Evolutionary conservation across 2,888 invertebrate genomes (phyloP), one percentile per base, ranked within the genome.

Genomic region (Anodontia alba): DNA sequence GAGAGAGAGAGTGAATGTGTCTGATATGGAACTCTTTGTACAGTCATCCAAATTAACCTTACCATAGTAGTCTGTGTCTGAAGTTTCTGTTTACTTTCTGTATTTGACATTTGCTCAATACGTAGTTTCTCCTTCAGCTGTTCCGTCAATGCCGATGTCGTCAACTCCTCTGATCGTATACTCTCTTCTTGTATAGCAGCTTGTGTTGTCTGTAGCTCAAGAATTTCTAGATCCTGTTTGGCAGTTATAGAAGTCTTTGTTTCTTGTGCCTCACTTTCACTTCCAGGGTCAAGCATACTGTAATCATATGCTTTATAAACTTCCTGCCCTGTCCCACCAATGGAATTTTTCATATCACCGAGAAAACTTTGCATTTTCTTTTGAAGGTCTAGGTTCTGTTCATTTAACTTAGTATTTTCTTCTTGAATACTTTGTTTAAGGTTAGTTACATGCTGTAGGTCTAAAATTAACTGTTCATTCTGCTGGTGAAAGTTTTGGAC

Each of bases 381-480:
- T 71, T 84, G 83, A 2, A 91, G 77, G n/a, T 88, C 86, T 29
- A 89, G 74, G n/a, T 90, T 90, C 69, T 91, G 88, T 73, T 84
- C 80, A 33, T 78, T 84, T n/a, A 91, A 81, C 49, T 79, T 80
- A 8, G 84, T 78, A 73, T 91, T 90, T 80, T 91, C 91, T 66
- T 75, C 77, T 75, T 91, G 90, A 17, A 91, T 81, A 36, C 83
- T 76, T 38, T 90, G 86, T 80, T 90, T 91, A 70, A 91, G 69
- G 23, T 75, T 76, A 54, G 86, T 88, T 15, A 87, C 78, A 23
- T 86, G 80, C 71, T 91, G 87, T 43, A 91, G 75, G 66, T 92
- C 92, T 26, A 86, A 82, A 70, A 91, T 82, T 54, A 92, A 83
- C 73, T 90, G 90, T 69, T 90, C 91, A 73, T 87, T 87, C 72